Conservation (phyloP, 2,797 vertebrate species). For the Sebastes taczanowskii region DNA sequence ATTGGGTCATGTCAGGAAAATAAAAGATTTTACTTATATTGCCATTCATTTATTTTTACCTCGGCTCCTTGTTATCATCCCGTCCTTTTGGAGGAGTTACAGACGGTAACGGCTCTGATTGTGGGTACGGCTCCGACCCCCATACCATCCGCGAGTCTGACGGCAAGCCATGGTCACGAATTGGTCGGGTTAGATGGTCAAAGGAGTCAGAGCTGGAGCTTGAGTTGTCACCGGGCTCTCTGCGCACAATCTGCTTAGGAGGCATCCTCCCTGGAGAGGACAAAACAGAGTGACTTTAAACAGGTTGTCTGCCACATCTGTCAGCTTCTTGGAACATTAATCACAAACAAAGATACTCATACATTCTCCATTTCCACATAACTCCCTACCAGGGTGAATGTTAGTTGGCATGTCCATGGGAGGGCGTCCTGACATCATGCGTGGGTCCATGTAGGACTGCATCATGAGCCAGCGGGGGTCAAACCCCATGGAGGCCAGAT, state of each 20-base stretch:
- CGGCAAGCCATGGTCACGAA: conserved; percentile 89
- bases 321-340: not conserved
- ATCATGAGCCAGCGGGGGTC: conserved; percentile 99
- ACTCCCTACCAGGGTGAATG: conserved; percentile 90
- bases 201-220: conserved; percentile 91
- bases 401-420: conserved; percentile 91
- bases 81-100: conserved; percentile 86
- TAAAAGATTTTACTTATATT: not conserved
- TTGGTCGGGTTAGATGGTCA: conserved; percentile 90
- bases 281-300: not conserved
- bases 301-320: not conserved
- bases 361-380: not conserved
- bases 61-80: conserved; percentile 86
- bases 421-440: conserved; percentile 95
- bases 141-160: conserved; percentile 92
- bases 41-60: conserved; percentile 50
- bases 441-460: conserved; percentile 98
- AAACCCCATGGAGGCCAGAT: conserved; percentile 96
- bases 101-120: conserved; percentile 86
- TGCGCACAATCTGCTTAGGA: conserved; percentile 92
- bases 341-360: not conserved
- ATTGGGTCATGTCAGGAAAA: not conserved
- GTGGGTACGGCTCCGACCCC: conserved; percentile 93
- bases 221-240: conserved; percentile 93
- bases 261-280: conserved; percentile 90